Evolutionary conservation across 2,888 invertebrate genomes (phyloP).

Genomic region (Lasioglossum zephyrum): DNA sequence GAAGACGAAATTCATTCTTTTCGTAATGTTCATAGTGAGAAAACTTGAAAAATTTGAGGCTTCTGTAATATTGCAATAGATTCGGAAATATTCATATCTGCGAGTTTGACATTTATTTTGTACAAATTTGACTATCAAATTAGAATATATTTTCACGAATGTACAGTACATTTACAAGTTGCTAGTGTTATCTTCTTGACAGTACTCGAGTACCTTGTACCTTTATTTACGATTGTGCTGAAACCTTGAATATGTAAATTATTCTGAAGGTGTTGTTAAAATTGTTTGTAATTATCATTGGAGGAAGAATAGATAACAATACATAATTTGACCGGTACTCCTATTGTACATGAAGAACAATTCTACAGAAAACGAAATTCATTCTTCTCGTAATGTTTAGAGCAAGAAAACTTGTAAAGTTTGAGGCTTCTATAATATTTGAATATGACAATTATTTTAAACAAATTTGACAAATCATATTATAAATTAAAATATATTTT

Average conservation of each 20-base stretch:
- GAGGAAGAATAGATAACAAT: slow-evolving; percentile 81
- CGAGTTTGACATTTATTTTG: neutral
- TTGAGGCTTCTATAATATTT: neutral
- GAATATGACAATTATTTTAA: neutral
- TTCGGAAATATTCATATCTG: neutral
- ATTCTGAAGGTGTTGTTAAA: no score
- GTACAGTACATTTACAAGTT: neutral
- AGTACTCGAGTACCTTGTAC: neutral
- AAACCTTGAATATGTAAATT: no score
- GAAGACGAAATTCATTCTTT: slow-evolving; percentile 66
- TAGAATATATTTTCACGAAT: neutral
- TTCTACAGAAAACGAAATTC: slow-evolving; percentile 77
- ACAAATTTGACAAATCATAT: neutral
- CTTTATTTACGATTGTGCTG: no score
- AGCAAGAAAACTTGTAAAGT: neutral
- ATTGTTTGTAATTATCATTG: slow-evolving; percentile 67
- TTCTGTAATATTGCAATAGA: neutral
- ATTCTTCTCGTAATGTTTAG: slow-evolving; percentile 30
- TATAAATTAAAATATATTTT: neutral
- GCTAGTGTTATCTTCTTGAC: neutral
- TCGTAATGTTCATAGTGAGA: slow-evolving; percentile 18
- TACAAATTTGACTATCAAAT: neutral
- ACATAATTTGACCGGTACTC: slow-evolving; percentile 79
- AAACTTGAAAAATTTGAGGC: no score
- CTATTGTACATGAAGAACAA: slow-evolving; percentile 80